These are phyloP conservation scores for Lycaena phlaeas DNA, from an alignment of 2,888 invertebrate species.

Conservation along the genomic window DNA sequence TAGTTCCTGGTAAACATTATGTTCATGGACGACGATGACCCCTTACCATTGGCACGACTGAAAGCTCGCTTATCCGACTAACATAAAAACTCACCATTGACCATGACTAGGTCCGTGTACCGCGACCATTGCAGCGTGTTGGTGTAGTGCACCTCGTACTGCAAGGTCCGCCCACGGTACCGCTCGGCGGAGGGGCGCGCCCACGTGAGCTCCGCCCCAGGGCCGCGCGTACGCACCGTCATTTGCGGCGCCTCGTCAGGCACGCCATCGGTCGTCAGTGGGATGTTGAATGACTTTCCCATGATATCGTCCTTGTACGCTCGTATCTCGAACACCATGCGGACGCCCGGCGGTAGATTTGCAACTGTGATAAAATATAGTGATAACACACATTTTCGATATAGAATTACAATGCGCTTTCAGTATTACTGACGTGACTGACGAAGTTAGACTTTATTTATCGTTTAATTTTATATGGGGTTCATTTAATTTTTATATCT, in stretches of 20 bases:
- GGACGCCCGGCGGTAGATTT: constrained; percentile 67
- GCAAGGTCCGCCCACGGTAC: constrained; percentile 47
- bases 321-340: constrained; percentile 70
- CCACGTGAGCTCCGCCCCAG: constrained; percentile 79
- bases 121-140: constrained; percentile 29
- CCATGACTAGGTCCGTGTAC: constrained; percentile 35
- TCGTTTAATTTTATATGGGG: no score
- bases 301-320: constrained; percentile 73
- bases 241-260: constrained; percentile 66
- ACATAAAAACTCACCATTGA: constrained; percentile 68
- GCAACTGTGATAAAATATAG: constrained; percentile 63
- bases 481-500: no score
- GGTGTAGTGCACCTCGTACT: constrained; percentile 83
- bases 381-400: no score
- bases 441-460: no score
- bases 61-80: no score
- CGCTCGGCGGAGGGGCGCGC: constrained; percentile 69
- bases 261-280: constrained; percentile 57
- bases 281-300: constrained; percentile 66
- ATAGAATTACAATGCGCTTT: background rate
- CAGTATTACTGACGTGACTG: no score
- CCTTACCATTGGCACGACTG: no score
- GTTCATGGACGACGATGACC: no score
- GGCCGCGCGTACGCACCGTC: constrained; percentile 60
- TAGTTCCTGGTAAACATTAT: no score